Evolutionary conservation across 2,888 invertebrate genomes (phyloP), one percentile per base, ranked within the genome.

Genomic region (Athalia cordata): DNA sequence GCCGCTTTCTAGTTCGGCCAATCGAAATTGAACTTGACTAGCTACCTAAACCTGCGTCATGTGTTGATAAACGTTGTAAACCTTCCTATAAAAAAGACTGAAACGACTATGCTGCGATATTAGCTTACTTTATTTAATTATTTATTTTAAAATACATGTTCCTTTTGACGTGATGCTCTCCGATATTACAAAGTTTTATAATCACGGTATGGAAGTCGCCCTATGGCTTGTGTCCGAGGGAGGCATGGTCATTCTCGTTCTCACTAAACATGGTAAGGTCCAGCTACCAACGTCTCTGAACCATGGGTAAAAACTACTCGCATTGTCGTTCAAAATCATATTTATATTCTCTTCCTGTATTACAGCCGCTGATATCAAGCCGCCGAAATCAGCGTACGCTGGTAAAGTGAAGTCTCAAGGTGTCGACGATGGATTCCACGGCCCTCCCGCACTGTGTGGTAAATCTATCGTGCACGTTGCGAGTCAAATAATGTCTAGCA

Each of bases 401-500:
- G 85, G 83, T 15, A 84, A 78, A 62, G 77, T 82, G 0, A 90
- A 91, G 82, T 93, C 95, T 4, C 93, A 93, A 62, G 94, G 94
- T 5, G 92, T 92, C 0, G 95, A 95, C 87, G 95, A 95, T 91
- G 95, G 95, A 77, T 87, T 89, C 80, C 87, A 88, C 78, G 87
- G 90, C 50, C 94, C 94, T 86, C 93, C 93, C 49, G 94, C 95
- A 64, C 94, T 94, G 68, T 95, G 95, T 84, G 95, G 93, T 68
- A 92, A 92, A 78, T 93, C 93, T 7, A 93, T 94, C 70, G 92
- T 93, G 49, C 90, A 91, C 82, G 93, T 93, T 68, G 90, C 89
- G 3, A 88, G 84, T 80, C 87, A 87, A 76, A 89, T 90, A 81
- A 90, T 89, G 89, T 88, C 88, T 6, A 83, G 81, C 55, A 87